Evolutionary conservation across 2,797 vertebrate species (phyloP).

Genomic region (Clarias laeviceps): DNA sequence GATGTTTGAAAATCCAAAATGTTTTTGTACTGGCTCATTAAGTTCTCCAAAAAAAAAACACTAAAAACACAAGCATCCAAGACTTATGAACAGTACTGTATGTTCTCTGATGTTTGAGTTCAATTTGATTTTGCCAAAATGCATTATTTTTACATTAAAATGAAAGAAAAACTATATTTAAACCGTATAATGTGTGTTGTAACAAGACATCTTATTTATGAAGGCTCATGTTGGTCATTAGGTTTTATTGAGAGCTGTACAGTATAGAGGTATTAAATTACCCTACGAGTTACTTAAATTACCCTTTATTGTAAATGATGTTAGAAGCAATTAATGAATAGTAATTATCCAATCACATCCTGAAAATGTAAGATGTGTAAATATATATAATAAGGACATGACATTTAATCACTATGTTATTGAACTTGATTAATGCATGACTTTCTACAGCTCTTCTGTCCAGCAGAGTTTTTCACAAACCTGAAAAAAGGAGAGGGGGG

Average conservation of each 20-base stretch:
- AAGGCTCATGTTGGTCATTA: not conserved
- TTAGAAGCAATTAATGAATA: not conserved
- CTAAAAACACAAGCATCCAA: too few relatives aligned
- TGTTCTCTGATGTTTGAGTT: not conserved
- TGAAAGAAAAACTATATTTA: not conserved
- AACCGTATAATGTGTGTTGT: not conserved
- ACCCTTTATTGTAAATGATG: too few relatives aligned
- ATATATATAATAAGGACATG: not conserved
- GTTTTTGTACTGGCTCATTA: too few relatives aligned
- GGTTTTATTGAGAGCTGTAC: not conserved
- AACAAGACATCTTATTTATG: not conserved
- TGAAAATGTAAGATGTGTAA: not conserved
- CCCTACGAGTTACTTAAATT: not conserved
- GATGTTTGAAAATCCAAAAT: too few relatives aligned
- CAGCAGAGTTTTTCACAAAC: constrained; percentile 59
- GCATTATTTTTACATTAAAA: not conserved
- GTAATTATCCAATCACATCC: not conserved
- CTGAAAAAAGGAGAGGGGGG: constrained; percentile 51
- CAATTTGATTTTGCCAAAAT: not conserved
- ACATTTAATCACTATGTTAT: not conserved
- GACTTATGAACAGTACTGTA: not conserved
- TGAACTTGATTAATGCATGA: not conserved
- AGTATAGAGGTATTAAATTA: not conserved
- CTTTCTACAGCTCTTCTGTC: constrained; percentile 51
- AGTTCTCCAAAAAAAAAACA: too few relatives aligned